Base-by-base conservation (phyloP, 2,888 invertebrate genomes). In the Chironomus tentans region DNA sequence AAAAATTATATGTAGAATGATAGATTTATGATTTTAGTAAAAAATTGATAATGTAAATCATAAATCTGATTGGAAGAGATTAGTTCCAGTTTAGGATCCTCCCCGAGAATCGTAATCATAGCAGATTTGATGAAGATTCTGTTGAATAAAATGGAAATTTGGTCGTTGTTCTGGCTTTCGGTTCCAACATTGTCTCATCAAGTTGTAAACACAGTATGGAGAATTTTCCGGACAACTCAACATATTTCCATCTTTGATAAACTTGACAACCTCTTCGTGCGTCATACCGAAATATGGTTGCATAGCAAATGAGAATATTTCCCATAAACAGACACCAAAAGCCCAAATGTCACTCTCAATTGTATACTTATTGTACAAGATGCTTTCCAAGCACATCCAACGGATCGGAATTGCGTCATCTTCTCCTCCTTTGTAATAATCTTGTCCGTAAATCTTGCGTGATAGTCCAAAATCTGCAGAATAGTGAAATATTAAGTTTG, bases 321-420 rank as follows among this genome's bases (percentile, higher is more conserved):
- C 98, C 97, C 97, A 98, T 65, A 97, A 86, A 81, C 95, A 94
- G 18, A 98, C 95, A 73, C 97, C 98, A 85, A 93, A 98, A 13
- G 97, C 97, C 97, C 97, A 98, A 1, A 98, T 95, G 85, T 98
- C 98, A 12, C 97, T 95, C 83, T 97, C 96, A 78, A 94, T 88
- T 13, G 97, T 97, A 84, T 97, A 98, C 83, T 96, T 96, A 84
- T 97, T 97, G 83, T 96, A 97, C 75, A 97, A 86, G 82, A 98
- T 97, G 84, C 97, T 94, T 84, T 98, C 97, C 77, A 97, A 86
- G 22, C 97, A 97, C 97, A 98, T 97, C 98, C 98, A 98, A 82
- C 98, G 88, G 24, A 98, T 95, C 48, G 97, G 97, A 79, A 98
- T 96, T 15, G 97, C 97, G 84, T 96, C 96, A 82, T 95, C 92